Conservation (phyloP, 2,113 vertebrate species). For the Psilopsiagon aymara region DNA sequence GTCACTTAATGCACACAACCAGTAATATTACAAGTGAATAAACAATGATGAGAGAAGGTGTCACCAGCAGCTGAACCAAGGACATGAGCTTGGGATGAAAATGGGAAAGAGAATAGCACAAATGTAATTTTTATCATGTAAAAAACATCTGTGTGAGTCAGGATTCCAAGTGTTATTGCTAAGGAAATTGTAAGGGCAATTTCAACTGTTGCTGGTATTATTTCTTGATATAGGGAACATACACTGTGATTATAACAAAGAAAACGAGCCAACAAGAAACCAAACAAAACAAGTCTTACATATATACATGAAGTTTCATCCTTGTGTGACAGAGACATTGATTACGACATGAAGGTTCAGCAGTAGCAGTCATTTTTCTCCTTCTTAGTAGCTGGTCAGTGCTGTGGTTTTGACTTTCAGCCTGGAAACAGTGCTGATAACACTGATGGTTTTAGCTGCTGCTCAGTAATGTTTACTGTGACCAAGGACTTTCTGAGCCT, state of each 20-base stretch:
- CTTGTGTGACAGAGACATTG: neutral
- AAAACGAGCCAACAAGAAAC: neutral
- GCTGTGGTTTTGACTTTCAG: too few species aligned
- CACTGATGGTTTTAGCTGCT: too few species aligned
- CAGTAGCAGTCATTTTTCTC: too few species aligned
- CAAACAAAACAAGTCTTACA: neutral
- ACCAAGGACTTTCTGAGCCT: too few species aligned
- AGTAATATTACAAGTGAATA: neutral
- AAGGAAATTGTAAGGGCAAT: slow-evolving; percentile 22
- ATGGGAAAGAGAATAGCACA: neutral
- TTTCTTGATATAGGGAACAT: neutral
- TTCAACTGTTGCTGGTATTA: slow-evolving; percentile 1
- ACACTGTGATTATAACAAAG: neutral
- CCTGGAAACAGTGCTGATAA: too few species aligned
- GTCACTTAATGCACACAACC: neutral
- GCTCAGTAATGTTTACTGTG: too few species aligned
- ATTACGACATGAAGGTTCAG: neutral
- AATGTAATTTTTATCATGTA: neutral
- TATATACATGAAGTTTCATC: neutral
- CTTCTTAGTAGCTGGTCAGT: too few species aligned
- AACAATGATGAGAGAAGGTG: neutral
- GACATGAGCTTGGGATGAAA: slow-evolving; percentile 12
- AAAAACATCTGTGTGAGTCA: slow-evolving; percentile 21
- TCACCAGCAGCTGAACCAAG: neutral
- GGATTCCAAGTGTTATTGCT: neutral